phyloP scores from a whole-genome alignment of 37 sponge, comb jelly and placozoan genomes.

The Agelas oroides region DNA sequence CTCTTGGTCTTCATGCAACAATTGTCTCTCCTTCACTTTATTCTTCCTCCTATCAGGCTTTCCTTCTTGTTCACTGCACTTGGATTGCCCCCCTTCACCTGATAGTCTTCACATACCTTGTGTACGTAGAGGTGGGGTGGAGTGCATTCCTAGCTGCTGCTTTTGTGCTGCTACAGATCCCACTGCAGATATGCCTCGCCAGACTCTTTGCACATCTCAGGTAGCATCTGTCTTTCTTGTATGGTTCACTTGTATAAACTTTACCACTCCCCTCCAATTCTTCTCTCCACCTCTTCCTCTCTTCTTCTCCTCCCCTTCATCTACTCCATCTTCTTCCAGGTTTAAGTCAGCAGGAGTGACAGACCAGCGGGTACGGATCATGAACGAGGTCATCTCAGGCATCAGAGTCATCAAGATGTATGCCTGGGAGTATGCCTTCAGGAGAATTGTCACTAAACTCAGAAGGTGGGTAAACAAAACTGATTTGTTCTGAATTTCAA shows the following conservation, averaged over 20 bases:
- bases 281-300: conserved; percentile 29
- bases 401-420: conserved; percentile 94
- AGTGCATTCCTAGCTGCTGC: conserved; percentile 24
- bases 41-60: conserved; percentile 29
- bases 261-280: conserved; percentile 9
- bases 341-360: conserved; percentile 67
- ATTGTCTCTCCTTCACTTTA: no score
- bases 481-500: neutral
- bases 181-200: conserved; percentile 42
- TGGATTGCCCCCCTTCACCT: conserved; percentile 62
- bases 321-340: conserved; percentile 25
- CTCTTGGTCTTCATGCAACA: neutral
- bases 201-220: conserved; percentile 35
- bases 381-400: conserved; percentile 88
- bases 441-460: conserved; percentile 29
- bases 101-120: conserved; percentile 41
- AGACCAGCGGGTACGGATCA: conserved; percentile 73
- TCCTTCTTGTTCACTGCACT: conserved; percentile 56
- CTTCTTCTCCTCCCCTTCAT: neutral
- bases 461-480: conserved; percentile 59
- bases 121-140: conserved; percentile 71
- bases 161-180: conserved; percentile 45
- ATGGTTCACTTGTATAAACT: neutral
- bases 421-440: conserved; percentile 90
- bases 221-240: neutral